Percentiles rank a stretch among this genome's conserved stretches.
Evolutionary conservation across 2,888 invertebrate genomes (phyloP).

Genomic region (Sarcophaga carnaria): DNA sequence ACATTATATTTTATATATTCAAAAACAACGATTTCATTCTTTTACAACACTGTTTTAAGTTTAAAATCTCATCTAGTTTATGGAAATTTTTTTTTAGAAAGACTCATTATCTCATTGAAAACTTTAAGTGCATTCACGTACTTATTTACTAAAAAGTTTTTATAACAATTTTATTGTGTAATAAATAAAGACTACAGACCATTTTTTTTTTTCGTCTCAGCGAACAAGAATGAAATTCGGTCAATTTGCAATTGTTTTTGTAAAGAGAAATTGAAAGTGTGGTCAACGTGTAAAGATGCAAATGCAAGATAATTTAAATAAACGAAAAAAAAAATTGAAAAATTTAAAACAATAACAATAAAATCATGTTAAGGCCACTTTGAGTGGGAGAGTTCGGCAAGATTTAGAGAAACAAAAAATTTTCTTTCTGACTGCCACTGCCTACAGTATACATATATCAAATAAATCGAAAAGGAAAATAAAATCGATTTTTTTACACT

Average conservation of each 20-base stretch:
- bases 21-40: too few relatives aligned
- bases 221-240: neutral
- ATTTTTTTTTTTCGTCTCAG: neutral
- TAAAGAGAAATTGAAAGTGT: conserved; percentile 14
- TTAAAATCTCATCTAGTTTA: neutral
- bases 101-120: conserved; percentile 2
- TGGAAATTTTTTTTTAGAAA: neutral
- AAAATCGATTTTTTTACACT: neutral
- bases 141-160: neutral
- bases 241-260: neutral
- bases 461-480: neutral
- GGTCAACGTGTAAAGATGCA: neutral
- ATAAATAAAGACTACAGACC: neutral
- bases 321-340: neutral
- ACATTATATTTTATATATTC: too few relatives aligned
- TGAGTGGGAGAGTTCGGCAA: neutral
- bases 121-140: neutral
- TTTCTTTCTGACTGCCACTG: neutral
- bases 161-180: neutral
- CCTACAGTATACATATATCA: neutral
- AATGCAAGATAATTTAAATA: neutral
- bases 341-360: neutral
- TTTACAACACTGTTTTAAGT: too few relatives aligned
- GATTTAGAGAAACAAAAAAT: neutral
- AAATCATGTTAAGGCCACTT: neutral